A percentile compares a stretch with the other conserved stretches of the same genome.
Evolutionary conservation across 1,140 invertebrate genomes (phyloP).

Genomic region (Ceratina calcarata): DNA sequence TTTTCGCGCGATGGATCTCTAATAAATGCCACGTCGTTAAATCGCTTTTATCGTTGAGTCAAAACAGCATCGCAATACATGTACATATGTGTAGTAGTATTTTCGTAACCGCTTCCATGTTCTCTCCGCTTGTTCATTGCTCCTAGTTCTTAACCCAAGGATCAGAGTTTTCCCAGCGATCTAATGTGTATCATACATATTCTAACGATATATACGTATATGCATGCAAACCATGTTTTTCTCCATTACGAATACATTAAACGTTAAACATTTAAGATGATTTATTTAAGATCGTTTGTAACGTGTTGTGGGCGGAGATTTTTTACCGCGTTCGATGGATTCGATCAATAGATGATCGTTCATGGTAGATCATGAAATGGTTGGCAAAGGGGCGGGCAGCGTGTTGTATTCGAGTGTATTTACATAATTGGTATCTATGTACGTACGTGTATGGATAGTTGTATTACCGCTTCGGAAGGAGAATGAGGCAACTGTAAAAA

Average conservation of each 20-base stretch:
- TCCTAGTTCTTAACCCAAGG: slow-evolving; percentile 29
- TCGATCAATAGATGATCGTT: neutral
- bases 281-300: slow-evolving; percentile 44
- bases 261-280: slow-evolving; percentile 42
- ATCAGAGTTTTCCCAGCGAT: slow-evolving; percentile 28
- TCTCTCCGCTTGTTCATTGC: slow-evolving; percentile 56
- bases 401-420: slow-evolving; percentile 21
- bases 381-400: neutral
- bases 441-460: slow-evolving; percentile 8
- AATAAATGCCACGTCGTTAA: slow-evolving; percentile 3
- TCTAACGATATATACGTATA: slow-evolving; percentile 40
- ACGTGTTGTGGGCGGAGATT: slow-evolving; percentile 10
- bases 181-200: slow-evolving; percentile 53
- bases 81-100: slow-evolving; percentile 58
- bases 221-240: slow-evolving; percentile 28
- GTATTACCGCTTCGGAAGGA: too few species aligned
- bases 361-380: neutral
- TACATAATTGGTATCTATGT: slow-evolving; percentile 6
- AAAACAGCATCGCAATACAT: slow-evolving; percentile 50
- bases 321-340: neutral
- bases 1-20: too few species aligned
- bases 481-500: too few species aligned
- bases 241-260: slow-evolving; percentile 20
- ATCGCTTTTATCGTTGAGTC: slow-evolving; percentile 39
- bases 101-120: slow-evolving; percentile 49